Conservation (phyloP, 2,797 vertebrate species). For the Thunnus albacares region DNA sequence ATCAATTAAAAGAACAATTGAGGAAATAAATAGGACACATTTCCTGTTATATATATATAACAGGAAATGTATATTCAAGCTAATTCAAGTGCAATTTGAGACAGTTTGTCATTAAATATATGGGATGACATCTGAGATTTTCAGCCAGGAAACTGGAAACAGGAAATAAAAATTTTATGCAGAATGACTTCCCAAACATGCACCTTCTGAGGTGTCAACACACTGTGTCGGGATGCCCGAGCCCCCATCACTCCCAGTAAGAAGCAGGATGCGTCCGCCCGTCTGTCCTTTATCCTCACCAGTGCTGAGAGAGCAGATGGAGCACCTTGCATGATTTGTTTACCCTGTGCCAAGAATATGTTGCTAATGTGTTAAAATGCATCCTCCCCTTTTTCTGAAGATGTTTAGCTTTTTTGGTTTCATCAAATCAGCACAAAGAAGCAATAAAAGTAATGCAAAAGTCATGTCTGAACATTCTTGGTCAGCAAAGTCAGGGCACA, state of each 20-base stretch:
- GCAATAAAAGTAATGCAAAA: conserved; percentile 54
- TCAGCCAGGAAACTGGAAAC: background rate
- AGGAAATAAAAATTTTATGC: background rate
- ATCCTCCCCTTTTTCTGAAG: background rate
- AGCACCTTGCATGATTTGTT: conserved; percentile 10
- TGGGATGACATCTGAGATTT: conserved; percentile 19
- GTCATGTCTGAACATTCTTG: conserved; percentile 38
- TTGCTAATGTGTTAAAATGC: conserved; percentile 25
- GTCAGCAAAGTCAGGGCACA: conserved; percentile 61
- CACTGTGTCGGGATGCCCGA: conserved; percentile 24
- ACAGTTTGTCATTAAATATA: background rate
- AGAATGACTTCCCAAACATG: conserved; percentile 16
- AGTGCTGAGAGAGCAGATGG: conserved; percentile 59
- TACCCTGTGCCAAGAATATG: conserved; percentile 25
- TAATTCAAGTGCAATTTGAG: background rate
- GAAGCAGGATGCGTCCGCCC: conserved; percentile 47
- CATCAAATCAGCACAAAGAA: conserved; percentile 39
- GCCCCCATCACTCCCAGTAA: conserved; percentile 25
- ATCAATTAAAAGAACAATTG: background rate
- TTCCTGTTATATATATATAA: conserved; percentile 6
- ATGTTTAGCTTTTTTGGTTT: conserved; percentile 9
- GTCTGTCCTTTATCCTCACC: conserved; percentile 32
- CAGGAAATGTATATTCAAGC: too few species aligned
- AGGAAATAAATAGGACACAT: background rate
- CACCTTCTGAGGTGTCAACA: conserved; percentile 28